Evolutionary conservation across 1,140 invertebrate genomes (phyloP).

Genomic region (Lepidotrigona ventralis): DNA sequence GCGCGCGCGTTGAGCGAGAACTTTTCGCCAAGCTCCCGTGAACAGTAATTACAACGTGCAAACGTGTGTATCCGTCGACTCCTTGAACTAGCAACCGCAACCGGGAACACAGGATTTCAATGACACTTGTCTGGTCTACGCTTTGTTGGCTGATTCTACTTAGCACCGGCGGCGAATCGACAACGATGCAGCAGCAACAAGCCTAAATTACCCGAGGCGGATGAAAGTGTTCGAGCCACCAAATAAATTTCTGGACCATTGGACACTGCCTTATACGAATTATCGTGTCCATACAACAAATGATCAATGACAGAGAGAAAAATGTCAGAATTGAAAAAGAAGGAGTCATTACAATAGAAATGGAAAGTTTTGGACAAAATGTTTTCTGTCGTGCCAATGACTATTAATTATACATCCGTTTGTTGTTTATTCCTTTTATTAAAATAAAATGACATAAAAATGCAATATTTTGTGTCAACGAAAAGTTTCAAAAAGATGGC

Average conservation of each 20-base stretch:
- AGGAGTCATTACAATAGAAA: no score
- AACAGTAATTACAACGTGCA: not conserved
- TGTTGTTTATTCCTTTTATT: no score
- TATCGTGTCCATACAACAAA: not conserved
- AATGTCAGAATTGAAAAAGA: not conserved
- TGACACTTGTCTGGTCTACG: not conserved
- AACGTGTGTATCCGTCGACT: not conserved
- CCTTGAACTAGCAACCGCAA: not conserved
- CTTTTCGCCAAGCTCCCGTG: not conserved
- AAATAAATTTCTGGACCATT: not conserved
- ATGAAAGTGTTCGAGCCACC: not conserved
- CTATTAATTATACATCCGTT: no score
- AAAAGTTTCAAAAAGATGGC: no score
- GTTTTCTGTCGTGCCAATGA: no score
- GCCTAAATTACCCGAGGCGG: not conserved
- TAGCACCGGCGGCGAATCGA: not conserved
- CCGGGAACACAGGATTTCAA: not conserved
- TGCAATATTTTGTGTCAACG: no score
- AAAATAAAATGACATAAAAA: no score
- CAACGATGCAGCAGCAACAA: not conserved
- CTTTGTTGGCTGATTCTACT: not conserved
- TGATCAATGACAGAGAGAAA: not conserved
- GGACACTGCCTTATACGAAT: not conserved
- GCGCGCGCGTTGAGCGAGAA: slow-evolving; percentile 6
- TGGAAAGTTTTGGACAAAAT: no score